phyloP scores from a whole-genome alignment of 2,888 invertebrate genomes.

The Drosophila vallismaia region DNA sequence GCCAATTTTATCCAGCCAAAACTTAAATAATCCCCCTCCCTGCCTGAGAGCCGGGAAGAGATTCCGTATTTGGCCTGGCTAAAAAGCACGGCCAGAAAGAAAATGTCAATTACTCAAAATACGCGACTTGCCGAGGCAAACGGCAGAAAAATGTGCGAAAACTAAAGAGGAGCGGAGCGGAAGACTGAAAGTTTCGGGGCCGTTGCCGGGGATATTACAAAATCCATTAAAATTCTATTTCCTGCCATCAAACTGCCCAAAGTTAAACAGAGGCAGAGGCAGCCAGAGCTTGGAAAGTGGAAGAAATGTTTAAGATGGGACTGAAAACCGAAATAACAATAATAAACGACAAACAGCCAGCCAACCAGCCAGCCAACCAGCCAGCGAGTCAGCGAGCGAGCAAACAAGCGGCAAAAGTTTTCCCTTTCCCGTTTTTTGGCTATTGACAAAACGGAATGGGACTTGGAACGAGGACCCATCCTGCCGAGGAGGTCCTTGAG shows the following conservation, averaged over 20 bases:
- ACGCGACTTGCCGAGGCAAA: conserved; percentile 42
- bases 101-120: conserved; percentile 63
- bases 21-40: conserved; percentile 56
- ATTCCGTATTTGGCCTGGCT: neutral
- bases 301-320: conserved; percentile 33
- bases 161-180: conserved; percentile 29
- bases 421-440: conserved; percentile 29
- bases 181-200: conserved; percentile 52
- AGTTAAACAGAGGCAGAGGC: conserved; percentile 76
- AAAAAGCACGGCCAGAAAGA: conserved; percentile 16
- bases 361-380: conserved; percentile 40
- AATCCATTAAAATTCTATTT: conserved; percentile 78
- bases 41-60: neutral
- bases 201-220: conserved; percentile 68
- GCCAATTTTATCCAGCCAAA: conserved; percentile 17
- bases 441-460: conserved; percentile 54
- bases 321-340: conserved; percentile 72
- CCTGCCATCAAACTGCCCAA: conserved; percentile 79
- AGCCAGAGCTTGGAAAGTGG: conserved; percentile 40
- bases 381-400: conserved; percentile 22
- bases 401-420: conserved; percentile 67
- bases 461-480: neutral
- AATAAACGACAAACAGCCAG: conserved; percentile 69
- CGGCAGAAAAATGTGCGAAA: conserved; percentile 45
- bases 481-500: conserved; percentile 7